Percentiles rank a stretch among this genome's conserved stretches.
These are phyloP conservation scores for Coracopsis vasa DNA, from an alignment of 2,113 vertebrate genomes.

Conservation along the genomic window DNA sequence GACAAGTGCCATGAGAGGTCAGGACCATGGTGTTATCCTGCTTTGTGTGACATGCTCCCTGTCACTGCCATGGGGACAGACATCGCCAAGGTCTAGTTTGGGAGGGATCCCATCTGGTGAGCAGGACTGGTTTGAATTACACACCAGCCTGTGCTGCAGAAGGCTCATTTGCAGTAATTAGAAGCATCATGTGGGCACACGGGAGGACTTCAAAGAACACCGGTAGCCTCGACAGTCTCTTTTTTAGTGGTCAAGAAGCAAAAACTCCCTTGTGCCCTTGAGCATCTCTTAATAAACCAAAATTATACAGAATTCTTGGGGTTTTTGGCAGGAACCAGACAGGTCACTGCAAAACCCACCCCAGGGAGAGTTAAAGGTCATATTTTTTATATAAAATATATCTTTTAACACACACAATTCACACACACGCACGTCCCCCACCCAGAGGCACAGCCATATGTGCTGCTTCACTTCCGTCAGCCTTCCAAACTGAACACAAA, in stretches of 20 bases:
- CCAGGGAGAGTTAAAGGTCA: background rate
- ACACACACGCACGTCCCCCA: background rate
- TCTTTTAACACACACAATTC: background rate
- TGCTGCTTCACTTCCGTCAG: background rate
- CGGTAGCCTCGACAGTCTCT: background rate
- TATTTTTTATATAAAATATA: background rate
- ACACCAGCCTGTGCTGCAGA: constrained; percentile 2
- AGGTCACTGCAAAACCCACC: background rate
- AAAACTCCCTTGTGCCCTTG: background rate
- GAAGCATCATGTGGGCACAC: background rate
- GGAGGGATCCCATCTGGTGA: background rate
- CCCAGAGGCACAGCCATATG: background rate
- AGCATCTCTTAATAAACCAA: background rate
- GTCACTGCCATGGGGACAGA: background rate
- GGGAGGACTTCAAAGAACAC: background rate
- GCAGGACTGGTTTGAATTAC: background rate
- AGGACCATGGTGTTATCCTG: background rate
- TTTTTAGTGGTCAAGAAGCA: background rate
- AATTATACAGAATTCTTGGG: background rate
- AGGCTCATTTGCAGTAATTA: constrained; percentile 42
- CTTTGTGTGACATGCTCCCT: background rate
- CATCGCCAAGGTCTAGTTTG: background rate
- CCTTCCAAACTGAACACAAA: background rate
- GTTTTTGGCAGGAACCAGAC: background rate
- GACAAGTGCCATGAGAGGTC: background rate